These are phyloP conservation scores for Strix aluco DNA, from an alignment of 2,113 vertebrate genomes.

Conservation along the genomic window DNA sequence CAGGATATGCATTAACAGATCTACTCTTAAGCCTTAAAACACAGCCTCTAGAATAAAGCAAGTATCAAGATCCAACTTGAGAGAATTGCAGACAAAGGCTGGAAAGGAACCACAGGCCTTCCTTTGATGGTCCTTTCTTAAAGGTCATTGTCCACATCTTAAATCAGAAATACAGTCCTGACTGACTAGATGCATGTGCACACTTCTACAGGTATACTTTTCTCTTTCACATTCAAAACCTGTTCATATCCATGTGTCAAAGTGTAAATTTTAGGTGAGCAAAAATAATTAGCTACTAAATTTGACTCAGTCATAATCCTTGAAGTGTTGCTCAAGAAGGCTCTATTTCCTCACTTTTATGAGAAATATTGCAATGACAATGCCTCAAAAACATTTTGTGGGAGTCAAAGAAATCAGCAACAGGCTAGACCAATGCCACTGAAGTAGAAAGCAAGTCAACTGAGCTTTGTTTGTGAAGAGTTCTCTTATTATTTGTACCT, in stretches of 20 bases:
- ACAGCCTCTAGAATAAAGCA: neutral
- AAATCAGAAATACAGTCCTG: neutral
- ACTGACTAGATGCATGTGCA: neutral
- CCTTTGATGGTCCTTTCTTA: neutral
- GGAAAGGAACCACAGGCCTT: neutral
- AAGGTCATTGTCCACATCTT: neutral
- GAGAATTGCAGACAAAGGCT: neutral
- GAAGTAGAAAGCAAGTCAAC: neutral
- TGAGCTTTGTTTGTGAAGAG: neutral
- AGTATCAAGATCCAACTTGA: neutral
- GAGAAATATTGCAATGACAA: neutral
- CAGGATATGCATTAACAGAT: neutral
- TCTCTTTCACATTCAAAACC: neutral
- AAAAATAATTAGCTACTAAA: neutral
- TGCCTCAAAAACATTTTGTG: neutral
- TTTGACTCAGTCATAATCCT: neutral
- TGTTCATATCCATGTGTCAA: accelerated
- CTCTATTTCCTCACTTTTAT: neutral
- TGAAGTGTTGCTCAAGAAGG: neutral
- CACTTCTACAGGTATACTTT: neutral
- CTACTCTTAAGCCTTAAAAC: neutral
- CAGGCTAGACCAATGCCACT: neutral
- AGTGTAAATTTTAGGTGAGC: neutral
- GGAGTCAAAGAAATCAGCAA: neutral
- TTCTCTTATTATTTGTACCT: neutral